Conservation (phyloP, 2,797 vertebrate species). For the Microtus californicus region DNA sequence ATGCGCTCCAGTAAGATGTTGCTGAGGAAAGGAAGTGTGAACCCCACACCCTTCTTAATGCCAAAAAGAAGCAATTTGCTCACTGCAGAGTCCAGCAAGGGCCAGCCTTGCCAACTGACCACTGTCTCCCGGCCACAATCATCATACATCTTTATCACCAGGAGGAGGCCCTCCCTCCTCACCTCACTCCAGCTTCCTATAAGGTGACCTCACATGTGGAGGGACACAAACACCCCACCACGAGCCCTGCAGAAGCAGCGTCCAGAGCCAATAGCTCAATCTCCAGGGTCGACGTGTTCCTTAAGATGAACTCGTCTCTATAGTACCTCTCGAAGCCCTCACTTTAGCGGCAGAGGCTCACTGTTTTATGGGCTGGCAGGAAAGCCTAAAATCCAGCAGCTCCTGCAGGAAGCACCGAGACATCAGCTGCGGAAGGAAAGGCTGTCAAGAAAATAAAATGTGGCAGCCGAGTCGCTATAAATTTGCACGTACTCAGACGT, state of each 20-base stretch:
- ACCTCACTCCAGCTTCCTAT: not conserved
- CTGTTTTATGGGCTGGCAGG: constrained; percentile 66
- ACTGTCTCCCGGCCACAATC: accelerated
- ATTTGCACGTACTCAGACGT: not conserved
- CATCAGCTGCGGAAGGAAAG: constrained; percentile 31
- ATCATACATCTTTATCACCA: not conserved
- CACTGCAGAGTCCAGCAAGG: accelerated
- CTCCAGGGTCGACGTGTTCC: constrained; percentile 35
- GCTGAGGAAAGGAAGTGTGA: accelerated
- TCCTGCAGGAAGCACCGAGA: constrained; percentile 60
- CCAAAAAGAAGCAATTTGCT: too few relatives aligned
- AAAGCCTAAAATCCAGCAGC: constrained; percentile 61
- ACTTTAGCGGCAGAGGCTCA: not conserved
- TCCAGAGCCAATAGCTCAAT: constrained; percentile 50
- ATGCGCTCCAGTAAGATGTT: accelerated
- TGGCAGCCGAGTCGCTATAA: constrained; percentile 34
- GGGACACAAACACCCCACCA: not conserved
- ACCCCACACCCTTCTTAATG: accelerated
- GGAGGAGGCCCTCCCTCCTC: not conserved
- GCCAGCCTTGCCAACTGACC: accelerated
- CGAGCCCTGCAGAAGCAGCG: constrained; percentile 18
- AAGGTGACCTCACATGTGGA: not conserved
- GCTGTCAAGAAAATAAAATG: constrained; percentile 44
- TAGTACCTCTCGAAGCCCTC: constrained; percentile 21
- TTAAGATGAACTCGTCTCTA: constrained; percentile 73